phyloP scores from a whole-genome alignment of 2,113 vertebrate species.

The Aptenodytes patagonicus region DNA sequence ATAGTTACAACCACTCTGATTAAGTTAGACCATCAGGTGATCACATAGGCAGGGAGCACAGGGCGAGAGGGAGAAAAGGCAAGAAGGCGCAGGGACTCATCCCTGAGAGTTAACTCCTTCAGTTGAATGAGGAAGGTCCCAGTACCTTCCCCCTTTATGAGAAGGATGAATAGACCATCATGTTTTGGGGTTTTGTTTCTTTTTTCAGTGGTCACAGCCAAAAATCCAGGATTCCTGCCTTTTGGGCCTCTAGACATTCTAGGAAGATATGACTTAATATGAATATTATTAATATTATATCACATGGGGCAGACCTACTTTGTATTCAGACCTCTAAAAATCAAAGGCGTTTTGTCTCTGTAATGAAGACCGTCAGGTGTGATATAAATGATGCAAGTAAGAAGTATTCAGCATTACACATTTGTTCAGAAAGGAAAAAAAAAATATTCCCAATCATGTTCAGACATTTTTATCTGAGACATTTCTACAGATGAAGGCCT shows the following conservation, averaged over 20 bases:
- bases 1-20: neutral
- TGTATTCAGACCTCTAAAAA: neutral
- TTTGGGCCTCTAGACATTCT: neutral
- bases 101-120: neutral
- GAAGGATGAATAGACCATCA: neutral
- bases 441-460: neutral
- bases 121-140: fast-evolving
- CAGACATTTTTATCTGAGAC: neutral
- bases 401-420: neutral
- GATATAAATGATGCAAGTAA: neutral
- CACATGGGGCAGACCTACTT: neutral
- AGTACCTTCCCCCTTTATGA: neutral
- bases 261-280: neutral
- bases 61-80: neutral
- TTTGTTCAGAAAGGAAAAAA: neutral
- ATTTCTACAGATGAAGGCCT: neutral
- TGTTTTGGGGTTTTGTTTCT: neutral
- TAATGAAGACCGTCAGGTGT: neutral
- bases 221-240: neutral
- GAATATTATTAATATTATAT: neutral
- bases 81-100: neutral
- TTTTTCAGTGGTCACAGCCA: neutral
- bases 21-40: neutral
- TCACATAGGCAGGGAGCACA: neutral
- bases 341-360: neutral